These are phyloP conservation scores for Coenonympha arcania DNA, from an alignment of 2,888 invertebrate species.

Conservation along the genomic window DNA sequence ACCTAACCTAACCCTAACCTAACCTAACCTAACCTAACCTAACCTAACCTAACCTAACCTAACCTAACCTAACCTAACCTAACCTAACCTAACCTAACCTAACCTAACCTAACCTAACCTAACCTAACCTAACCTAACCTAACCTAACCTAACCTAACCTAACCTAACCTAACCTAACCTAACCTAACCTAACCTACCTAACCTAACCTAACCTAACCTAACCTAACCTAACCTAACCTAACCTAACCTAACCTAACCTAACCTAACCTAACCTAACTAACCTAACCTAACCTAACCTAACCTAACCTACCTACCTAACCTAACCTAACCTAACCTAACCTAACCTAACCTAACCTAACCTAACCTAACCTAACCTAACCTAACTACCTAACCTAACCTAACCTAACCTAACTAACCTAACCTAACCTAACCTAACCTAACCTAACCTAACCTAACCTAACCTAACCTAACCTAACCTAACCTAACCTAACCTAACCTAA, in stretches of 20 bases:
- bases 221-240: conserved; percentile 21
- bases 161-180: conserved; percentile 25
- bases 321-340: conserved; percentile 27
- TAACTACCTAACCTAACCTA: conserved; percentile 27
- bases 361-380: conserved; percentile 26
- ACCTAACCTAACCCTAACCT: conserved; percentile 20
- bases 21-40: conserved; percentile 26
- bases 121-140: conserved; percentile 26
- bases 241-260: conserved; percentile 27
- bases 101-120: conserved; percentile 22
- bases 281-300: no score
- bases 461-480: conserved; percentile 28
- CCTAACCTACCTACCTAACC: conserved; percentile 7
- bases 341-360: conserved; percentile 26
- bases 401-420: conserved; percentile 27
- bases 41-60: conserved; percentile 25
- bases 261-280: conserved; percentile 23
- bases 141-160: conserved; percentile 30
- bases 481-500: conserved; percentile 27
- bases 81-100: conserved; percentile 28
- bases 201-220: conserved; percentile 22
- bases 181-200: conserved; percentile 13
- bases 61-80: conserved; percentile 24
- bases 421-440: conserved; percentile 25
- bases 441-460: conserved; percentile 26